Percentiles rank a stretch among this genome's conserved stretches.
phyloP scores from a whole-genome alignment of 2,888 invertebrate genomes.

The Ophioninae sp. region DNA sequence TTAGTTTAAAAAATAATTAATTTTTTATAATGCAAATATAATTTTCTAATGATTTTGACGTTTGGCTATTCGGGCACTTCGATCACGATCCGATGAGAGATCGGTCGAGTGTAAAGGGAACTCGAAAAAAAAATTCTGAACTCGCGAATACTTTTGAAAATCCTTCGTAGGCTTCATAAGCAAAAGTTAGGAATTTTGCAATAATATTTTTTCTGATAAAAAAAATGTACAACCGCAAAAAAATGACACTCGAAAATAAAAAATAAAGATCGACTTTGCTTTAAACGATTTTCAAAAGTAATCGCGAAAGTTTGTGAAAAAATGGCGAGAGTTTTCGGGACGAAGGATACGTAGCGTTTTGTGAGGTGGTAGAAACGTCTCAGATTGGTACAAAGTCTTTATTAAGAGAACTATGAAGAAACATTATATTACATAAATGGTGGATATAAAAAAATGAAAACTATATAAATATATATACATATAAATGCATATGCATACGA shows the following conservation, averaged over 20 bases:
- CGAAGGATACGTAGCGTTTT: constrained; percentile 42
- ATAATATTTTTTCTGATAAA: not conserved
- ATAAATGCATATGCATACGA: constrained; percentile 61
- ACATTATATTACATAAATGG: constrained; percentile 55
- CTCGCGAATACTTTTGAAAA: constrained; percentile 60
- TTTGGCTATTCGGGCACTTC: not conserved
- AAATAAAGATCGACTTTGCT: not conserved
- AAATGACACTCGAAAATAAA: not conserved
- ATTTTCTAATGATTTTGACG: not conserved
- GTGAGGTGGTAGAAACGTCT: constrained; percentile 66
- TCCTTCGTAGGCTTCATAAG: constrained; percentile 21
- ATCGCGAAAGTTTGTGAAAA: constrained; percentile 63
- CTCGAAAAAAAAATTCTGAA: constrained; percentile 1
- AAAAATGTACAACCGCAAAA: constrained; percentile 29
- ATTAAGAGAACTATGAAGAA: constrained; percentile 62
- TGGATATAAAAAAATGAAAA: constrained; percentile 47
- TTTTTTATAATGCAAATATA: not conserved
- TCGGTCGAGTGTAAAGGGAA: constrained; percentile 16
- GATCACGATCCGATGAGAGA: constrained; percentile 11
- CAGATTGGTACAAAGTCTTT: constrained; percentile 72
- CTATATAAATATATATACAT: constrained; percentile 49
- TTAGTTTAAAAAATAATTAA: not conserved
- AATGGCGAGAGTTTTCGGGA: constrained; percentile 7
- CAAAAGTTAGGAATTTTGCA: not conserved
- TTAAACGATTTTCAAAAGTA: constrained; percentile 1